Evolutionary conservation across 2,113 vertebrate species (phyloP), one percentile per base, ranked within the genome.

Genomic region (Leptobrachium leishanense): DNA sequence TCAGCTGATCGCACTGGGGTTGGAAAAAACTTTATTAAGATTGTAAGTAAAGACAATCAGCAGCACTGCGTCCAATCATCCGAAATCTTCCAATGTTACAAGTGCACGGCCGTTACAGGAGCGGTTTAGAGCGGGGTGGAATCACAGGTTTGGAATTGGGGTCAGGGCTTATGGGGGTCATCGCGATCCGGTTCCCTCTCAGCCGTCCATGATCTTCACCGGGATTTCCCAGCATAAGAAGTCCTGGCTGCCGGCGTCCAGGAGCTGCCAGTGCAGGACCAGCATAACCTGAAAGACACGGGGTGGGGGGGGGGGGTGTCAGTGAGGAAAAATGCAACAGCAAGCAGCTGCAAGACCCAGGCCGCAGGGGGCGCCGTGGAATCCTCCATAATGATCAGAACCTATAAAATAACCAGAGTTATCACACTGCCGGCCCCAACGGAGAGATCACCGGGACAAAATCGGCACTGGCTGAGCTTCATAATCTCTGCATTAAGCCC

Each of bases 151-250:
- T 20, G n/a, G 42, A 63, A 63, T 41, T n/a, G 20, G 20, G 20
- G 20, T 31, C 20, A 31, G 20, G 20, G 20, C 20, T 31, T 31
- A 31, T 31, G 20, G 20, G 20, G 3, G 13, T 59, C 13, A 15
- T 3, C 3, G 10, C 6, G 13, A 4, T 15, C 55, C 11, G 9
- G 3, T 50, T 2, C n/a, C 44, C 5, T 8, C 2, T 6, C 77
- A 82, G 72, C 72, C 83, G 68, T 11, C 41, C 42, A 89, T 91
- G 79, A 99, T 96, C 82, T 96, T 68, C 53, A 99, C 89, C 3
- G 97, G 97, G 84, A 99, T 96, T 85, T 84, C 82, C 89, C 97
- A 95, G 87, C 98, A 99, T 88, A 99, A 99, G 46, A 98, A 75
- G 85, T 89, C 83, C 13, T 91, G 46, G 0, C 68, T 54, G 53